phyloP scores from a whole-genome alignment of 2,888 invertebrate species.

The Allophyes oxyacanthae region DNA sequence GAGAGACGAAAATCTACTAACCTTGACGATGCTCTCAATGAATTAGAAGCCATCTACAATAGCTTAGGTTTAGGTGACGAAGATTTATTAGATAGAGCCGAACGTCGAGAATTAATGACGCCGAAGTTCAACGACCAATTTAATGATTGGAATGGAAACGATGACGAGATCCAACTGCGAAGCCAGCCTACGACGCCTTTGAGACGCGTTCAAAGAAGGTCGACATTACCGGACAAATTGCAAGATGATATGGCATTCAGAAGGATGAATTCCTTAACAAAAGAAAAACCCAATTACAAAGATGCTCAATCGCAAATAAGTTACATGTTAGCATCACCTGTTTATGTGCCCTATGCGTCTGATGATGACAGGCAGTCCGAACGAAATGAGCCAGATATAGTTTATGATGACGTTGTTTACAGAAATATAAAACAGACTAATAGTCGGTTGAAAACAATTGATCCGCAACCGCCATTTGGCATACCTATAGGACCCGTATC shows the following conservation, averaged over 20 bases:
- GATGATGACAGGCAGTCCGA: conserved; percentile 88
- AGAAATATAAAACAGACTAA: conserved; percentile 94
- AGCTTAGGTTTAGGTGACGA: conserved; percentile 95
- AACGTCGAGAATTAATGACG: conserved; percentile 91
- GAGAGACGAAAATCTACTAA: conserved; percentile 92
- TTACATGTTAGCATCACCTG: conserved; percentile 92
- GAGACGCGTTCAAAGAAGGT: conserved; percentile 77
- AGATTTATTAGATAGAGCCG: conserved; percentile 94
- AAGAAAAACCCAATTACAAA: conserved; percentile 82
- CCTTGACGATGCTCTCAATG: conserved; percentile 96
- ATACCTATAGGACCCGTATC: conserved; percentile 96
- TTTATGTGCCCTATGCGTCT: conserved; percentile 87
- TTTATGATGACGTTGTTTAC: conserved; percentile 95
- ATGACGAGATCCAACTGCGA: conserved; percentile 80
- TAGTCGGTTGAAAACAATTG: conserved; percentile 91
- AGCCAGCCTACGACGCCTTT: conserved; percentile 86
- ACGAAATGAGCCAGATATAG: conserved; percentile 94
- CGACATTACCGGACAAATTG: conserved; percentile 90
- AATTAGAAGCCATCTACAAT: conserved; percentile 97
- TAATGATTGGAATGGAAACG: conserved; percentile 88
- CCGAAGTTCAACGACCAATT: conserved; percentile 84
- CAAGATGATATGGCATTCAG: conserved; percentile 95
- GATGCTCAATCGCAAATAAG: conserved; percentile 88
- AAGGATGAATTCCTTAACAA: conserved; percentile 90
- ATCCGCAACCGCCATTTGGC: conserved; percentile 97